phyloP scores from a whole-genome alignment of 2,113 vertebrate genomes.

The Halichoerus grypus region DNA sequence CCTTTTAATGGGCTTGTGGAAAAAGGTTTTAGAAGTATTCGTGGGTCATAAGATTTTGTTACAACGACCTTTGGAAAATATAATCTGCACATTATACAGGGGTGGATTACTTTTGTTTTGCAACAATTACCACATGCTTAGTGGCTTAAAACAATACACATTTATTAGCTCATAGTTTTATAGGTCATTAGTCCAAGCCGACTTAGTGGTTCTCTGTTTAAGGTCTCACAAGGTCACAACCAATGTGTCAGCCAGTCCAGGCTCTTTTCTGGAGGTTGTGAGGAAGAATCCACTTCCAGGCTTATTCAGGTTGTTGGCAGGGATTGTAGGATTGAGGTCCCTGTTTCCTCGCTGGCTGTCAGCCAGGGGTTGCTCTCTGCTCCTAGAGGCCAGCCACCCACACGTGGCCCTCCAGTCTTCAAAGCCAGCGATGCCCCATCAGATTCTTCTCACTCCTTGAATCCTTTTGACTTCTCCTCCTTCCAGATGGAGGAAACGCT shows the following conservation, averaged over 20 bases:
- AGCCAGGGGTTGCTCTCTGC: neutral
- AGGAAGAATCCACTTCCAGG: neutral
- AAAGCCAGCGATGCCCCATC: neutral
- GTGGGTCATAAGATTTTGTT: neutral
- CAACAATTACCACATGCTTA: neutral
- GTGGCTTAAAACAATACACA: neutral
- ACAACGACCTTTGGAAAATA: neutral
- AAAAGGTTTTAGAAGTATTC: neutral
- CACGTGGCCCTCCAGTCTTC: neutral
- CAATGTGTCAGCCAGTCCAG: neutral
- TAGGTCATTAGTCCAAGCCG: neutral
- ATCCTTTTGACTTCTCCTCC: neutral
- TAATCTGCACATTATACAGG: neutral
- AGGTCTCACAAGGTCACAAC: neutral
- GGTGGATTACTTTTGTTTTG: neutral
- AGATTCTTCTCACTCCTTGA: neutral
- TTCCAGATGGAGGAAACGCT: neutral
- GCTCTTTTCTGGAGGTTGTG: neutral
- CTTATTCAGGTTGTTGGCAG: neutral
- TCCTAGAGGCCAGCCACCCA: neutral
- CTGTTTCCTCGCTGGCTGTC: neutral
- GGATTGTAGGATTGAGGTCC: neutral
- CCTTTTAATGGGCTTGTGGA: neutral
- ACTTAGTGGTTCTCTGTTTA: neutral
- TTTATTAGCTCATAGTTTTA: neutral